Percentiles rank a stretch among this genome's conserved stretches.
Conservation (phyloP, 2,113 vertebrate genomes). For the Colossoma macropomum region DNA sequence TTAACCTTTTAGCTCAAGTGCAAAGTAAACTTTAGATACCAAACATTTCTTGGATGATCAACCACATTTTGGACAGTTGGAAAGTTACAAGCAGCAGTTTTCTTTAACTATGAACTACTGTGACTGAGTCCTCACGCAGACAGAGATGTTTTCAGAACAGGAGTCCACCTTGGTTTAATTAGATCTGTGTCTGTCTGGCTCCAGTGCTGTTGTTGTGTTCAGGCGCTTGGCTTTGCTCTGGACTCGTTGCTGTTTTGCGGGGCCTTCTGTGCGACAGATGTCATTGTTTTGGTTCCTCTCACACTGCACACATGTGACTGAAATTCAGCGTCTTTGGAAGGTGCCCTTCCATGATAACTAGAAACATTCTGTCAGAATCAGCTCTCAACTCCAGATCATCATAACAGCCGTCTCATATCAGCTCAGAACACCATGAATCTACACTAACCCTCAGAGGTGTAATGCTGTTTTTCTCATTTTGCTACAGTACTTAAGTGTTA, state of each 20-base stretch:
- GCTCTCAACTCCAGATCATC: not conserved
- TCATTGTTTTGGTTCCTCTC: conserved; percentile 44
- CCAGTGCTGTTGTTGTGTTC: conserved; percentile 20
- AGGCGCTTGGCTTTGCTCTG: conserved; percentile 26
- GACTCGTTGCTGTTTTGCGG: conserved; percentile 14
- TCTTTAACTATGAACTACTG: not conserved
- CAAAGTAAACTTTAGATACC: too few species aligned
- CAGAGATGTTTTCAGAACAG: not conserved
- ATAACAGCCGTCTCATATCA: not conserved
- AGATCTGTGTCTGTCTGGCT: conserved; percentile 6
- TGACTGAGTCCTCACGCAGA: not conserved
- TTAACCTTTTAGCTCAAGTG: too few species aligned
- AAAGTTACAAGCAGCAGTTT: not conserved
- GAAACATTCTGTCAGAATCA: conserved; percentile 8
- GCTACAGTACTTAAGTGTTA: too few species aligned
- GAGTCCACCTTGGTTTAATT: conserved; percentile 23
- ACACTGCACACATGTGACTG: conserved; percentile 18
- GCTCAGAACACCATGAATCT: not conserved
- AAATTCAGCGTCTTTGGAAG: conserved; percentile 13
- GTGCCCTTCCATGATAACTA: not conserved
- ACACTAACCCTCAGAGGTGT: not conserved
- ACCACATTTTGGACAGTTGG: not conserved
- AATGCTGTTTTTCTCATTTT: not conserved
- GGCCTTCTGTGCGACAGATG: conserved; percentile 45
- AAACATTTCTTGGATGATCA: not conserved